Conservation (phyloP, 2,888 invertebrate species). For the Noctua janthe region DNA sequence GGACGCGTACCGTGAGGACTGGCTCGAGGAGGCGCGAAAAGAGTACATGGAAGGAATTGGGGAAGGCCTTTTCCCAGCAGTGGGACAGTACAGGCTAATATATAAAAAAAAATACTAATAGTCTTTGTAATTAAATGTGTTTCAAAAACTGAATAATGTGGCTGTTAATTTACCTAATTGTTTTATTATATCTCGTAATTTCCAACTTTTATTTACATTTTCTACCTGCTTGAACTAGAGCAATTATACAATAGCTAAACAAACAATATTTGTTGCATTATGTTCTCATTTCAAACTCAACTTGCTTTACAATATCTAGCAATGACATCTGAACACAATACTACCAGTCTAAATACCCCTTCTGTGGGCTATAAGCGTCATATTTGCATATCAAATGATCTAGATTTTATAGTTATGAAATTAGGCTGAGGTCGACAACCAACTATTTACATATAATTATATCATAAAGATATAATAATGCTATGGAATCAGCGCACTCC, state of each 20-base stretch:
- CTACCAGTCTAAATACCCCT: slow-evolving; percentile 41
- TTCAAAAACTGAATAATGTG: not conserved
- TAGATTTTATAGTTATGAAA: slow-evolving; percentile 62
- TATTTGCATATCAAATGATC: slow-evolving; percentile 62
- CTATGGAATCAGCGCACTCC: slow-evolving; percentile 51
- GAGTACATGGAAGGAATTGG: no score
- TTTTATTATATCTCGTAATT: not conserved
- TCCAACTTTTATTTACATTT: not conserved
- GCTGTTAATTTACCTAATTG: not conserved
- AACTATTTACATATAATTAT: slow-evolving; percentile 59
- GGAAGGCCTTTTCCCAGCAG: no score
- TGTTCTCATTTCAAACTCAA: slow-evolving; percentile 26
- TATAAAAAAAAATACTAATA: not conserved
- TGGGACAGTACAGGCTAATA: no score
- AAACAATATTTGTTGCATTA: slow-evolving; percentile 32
- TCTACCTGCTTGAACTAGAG: not conserved
- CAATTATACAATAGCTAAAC: slow-evolving; percentile 9
- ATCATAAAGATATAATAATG: slow-evolving; percentile 50
- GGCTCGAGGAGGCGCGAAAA: no score
- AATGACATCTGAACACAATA: slow-evolving; percentile 49
- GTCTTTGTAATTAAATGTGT: not conserved
- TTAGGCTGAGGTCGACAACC: slow-evolving; percentile 65
- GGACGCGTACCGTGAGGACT: no score
- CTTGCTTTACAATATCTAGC: slow-evolving; percentile 47
- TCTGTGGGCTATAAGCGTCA: slow-evolving; percentile 34